Percentiles rank a stretch among this genome's conserved stretches.
These are phyloP conservation scores for Centrocercus urophasianus DNA, from an alignment of 2,113 vertebrate genomes.

Conservation along the genomic window DNA sequence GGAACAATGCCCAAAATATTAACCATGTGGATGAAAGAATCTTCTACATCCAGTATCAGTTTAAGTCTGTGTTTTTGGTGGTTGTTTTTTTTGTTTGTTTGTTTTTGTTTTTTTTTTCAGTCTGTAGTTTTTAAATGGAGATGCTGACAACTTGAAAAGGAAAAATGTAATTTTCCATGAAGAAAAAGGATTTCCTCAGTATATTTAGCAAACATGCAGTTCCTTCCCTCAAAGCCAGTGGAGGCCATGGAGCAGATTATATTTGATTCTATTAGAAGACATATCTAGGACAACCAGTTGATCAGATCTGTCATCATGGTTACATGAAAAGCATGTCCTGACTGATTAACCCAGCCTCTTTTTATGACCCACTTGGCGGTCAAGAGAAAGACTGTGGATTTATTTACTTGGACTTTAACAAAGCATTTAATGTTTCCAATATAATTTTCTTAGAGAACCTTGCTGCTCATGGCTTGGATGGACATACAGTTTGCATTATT, in stretches of 20 bases:
- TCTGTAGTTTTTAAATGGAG: background rate
- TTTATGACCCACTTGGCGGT: background rate
- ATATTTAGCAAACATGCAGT: background rate
- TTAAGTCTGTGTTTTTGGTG: background rate
- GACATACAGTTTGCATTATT: background rate
- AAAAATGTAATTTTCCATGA: background rate
- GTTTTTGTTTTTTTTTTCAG: background rate
- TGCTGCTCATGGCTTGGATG: background rate
- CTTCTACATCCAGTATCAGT: background rate
- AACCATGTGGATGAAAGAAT: constrained; percentile 26
- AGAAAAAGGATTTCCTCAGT: background rate
- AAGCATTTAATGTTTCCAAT: background rate
- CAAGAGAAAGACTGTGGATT: background rate
- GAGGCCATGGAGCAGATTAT: background rate
- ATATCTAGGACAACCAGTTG: background rate
- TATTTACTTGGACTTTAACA: background rate
- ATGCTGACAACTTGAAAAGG: background rate
- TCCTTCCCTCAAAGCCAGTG: background rate
- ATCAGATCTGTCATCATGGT: background rate
- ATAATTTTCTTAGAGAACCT: background rate
- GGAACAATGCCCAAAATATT: constrained; percentile 57
- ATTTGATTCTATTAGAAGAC: background rate
- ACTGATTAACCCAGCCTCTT: background rate
- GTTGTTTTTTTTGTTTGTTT: too few relatives aligned
- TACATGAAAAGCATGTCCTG: background rate